A percentile compares a stretch with the other conserved stretches of the same genome.
Conservation (phyloP, 2,888 invertebrate genomes). For the Acleris emargana region DNA sequence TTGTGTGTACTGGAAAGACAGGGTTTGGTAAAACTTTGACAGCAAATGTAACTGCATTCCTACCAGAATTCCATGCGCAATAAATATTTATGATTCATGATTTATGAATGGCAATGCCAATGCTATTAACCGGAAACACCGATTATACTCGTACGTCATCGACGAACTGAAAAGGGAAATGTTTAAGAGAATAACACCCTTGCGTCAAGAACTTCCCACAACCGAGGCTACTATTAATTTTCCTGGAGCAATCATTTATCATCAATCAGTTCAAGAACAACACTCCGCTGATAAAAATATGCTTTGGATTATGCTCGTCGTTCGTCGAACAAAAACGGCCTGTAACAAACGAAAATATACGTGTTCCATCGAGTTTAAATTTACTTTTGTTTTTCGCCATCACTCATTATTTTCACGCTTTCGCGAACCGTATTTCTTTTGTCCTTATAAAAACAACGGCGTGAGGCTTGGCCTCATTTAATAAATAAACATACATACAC, state of each 20-base stretch:
- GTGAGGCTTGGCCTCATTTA: conserved; percentile 3
- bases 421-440: conserved; percentile 8
- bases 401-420: conserved; percentile 15
- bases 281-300: conserved; percentile 14
- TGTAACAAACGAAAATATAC: not conserved
- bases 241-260: conserved; percentile 23
- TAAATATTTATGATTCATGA: too few species aligned
- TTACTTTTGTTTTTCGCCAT: conserved; percentile 1
- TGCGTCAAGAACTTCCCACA: not conserved
- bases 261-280: conserved; percentile 24
- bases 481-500: not conserved
- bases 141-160: too few species aligned
- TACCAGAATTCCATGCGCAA: too few species aligned
- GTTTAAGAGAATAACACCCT: too few species aligned
- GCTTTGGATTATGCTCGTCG: not conserved
- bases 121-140: too few species aligned
- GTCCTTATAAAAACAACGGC: conserved; percentile 2
- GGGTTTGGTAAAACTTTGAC: too few species aligned
- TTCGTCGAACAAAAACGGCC: not conserved
- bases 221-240: not conserved
- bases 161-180: too few species aligned
- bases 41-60: too few species aligned
- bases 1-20: too few species aligned
- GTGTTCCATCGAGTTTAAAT: not conserved
- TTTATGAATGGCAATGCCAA: too few species aligned